These are phyloP conservation scores for Drosophila greeni DNA, from an alignment of 2,888 invertebrate genomes.

Conservation along the genomic window DNA sequence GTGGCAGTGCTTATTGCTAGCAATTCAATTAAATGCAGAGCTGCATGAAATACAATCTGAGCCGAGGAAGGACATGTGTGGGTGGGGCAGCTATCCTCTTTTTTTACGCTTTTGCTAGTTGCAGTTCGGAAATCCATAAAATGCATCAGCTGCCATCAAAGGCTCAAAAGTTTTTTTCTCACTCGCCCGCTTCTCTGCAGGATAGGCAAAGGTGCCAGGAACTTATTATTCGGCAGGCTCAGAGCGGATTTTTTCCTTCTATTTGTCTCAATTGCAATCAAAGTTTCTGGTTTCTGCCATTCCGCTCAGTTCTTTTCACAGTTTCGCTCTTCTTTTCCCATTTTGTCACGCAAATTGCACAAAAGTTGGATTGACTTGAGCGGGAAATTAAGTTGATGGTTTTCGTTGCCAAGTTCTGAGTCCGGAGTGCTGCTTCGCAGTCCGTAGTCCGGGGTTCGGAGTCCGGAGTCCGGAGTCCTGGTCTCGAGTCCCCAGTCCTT, in stretches of 20 bases:
- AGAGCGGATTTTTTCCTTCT: conserved; percentile 34
- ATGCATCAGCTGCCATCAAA: conserved; percentile 66
- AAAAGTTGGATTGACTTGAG: conserved; percentile 71
- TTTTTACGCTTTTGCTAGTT: conserved; percentile 11
- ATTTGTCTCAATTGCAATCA: conserved; percentile 69
- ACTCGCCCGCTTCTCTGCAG: background rate
- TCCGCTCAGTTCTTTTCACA: conserved; percentile 13
- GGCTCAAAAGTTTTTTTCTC: conserved; percentile 59
- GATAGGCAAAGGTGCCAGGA: conserved; percentile 56
- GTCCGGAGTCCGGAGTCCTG: background rate
- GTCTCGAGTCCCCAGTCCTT: conserved; percentile 4
- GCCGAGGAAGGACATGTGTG: conserved; percentile 12
- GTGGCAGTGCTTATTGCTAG: conserved; percentile 45
- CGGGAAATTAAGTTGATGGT: conserved; percentile 72
- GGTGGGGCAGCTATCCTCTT: background rate
- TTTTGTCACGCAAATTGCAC: conserved; percentile 62
- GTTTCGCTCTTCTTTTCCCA: conserved; percentile 26
- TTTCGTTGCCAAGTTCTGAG: conserved; percentile 30
- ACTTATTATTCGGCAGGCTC: conserved; percentile 58
- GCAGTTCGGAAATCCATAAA: conserved; percentile 59
- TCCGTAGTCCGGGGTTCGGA: background rate
- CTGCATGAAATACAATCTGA: conserved; percentile 67
- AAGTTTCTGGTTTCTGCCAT: conserved; percentile 58
- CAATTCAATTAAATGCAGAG: conserved; percentile 71
- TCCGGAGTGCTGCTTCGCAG: background rate